Conservation (phyloP, 1,140 invertebrate species). For the Rhynchophorus ferrugineus region DNA sequence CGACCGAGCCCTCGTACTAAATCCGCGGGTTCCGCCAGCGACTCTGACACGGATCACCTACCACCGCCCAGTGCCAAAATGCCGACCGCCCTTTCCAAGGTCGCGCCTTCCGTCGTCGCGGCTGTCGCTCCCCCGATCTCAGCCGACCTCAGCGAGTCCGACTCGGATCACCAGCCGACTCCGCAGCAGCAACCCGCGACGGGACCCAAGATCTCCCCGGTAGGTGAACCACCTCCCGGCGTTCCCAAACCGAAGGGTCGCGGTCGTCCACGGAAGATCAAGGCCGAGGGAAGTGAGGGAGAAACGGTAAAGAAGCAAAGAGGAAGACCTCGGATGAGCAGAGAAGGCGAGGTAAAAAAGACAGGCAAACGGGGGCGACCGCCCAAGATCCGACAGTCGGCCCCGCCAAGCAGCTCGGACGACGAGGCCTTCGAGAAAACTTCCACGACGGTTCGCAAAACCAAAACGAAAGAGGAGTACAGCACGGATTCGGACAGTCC, state of each 20-base stretch:
- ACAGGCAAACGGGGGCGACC: conserved; percentile 23
- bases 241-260: conserved; percentile 27
- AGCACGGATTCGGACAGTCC: conserved; percentile 30
- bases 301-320: conserved; percentile 28
- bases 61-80: not conserved
- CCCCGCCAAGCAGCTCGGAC: conserved; percentile 30
- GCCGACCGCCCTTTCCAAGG: conserved; percentile 6
- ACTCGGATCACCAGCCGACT: conserved; percentile 1
- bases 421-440: conserved; percentile 34
- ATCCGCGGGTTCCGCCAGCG: conserved; percentile 29
- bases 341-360: conserved; percentile 13
- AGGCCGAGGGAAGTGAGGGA: conserved; percentile 25
- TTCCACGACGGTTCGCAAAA: conserved; percentile 18
- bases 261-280: conserved; percentile 42
- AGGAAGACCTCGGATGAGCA: conserved; percentile 34
- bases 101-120: not conserved
- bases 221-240: not conserved
- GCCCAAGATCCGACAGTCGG: conserved; percentile 13
- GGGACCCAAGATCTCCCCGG: not conserved
- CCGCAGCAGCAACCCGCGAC: not conserved
- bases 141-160: conserved; percentile 2
- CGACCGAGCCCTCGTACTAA: conserved; percentile 33
- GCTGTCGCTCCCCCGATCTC: no score
- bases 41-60: conserved; percentile 27
- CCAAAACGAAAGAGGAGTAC: conserved; percentile 24